Evolutionary conservation across 2,113 vertebrate genomes (phyloP).

Genomic region (Tringa solitaria): DNA sequence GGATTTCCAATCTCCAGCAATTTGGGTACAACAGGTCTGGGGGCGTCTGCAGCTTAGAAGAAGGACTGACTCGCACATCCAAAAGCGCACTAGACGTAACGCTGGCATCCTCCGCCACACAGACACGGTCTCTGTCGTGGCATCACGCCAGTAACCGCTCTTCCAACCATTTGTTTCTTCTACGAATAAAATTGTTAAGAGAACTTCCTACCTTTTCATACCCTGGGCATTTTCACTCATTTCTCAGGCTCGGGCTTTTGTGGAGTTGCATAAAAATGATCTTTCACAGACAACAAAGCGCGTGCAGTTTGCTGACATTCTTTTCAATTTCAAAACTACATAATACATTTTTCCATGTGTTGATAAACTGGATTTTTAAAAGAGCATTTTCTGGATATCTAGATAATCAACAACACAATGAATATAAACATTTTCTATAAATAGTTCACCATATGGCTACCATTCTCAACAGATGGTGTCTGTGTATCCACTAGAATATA

Average conservation of each 20-base stretch:
- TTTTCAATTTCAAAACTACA: slow-evolving; percentile 24
- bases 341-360: slow-evolving; percentile 39
- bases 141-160: background rate
- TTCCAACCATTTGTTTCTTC: slow-evolving; percentile 16
- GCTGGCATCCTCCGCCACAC: background rate
- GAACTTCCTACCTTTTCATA: slow-evolving; percentile 51
- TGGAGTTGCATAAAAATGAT: background rate
- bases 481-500: slow-evolving; percentile 83
- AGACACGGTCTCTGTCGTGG: background rate
- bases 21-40: background rate
- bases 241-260: slow-evolving; percentile 32
- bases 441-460: slow-evolving; percentile 84
- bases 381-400: slow-evolving; percentile 65
- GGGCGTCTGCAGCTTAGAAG: background rate
- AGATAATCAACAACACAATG: slow-evolving; percentile 80
- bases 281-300: slow-evolving; percentile 6
- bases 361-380: slow-evolving; percentile 62
- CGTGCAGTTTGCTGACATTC: background rate
- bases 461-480: slow-evolving; percentile 85
- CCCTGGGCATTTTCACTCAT: slow-evolving; percentile 55
- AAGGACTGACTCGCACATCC: background rate
- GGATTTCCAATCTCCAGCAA: background rate
- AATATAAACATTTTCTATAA: slow-evolving; percentile 83
- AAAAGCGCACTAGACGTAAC: background rate
- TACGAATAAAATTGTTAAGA: slow-evolving; percentile 27